Evolutionary conservation across 2,888 invertebrate species (phyloP).

Genomic region (Euspilapteryx auroguttella): DNA sequence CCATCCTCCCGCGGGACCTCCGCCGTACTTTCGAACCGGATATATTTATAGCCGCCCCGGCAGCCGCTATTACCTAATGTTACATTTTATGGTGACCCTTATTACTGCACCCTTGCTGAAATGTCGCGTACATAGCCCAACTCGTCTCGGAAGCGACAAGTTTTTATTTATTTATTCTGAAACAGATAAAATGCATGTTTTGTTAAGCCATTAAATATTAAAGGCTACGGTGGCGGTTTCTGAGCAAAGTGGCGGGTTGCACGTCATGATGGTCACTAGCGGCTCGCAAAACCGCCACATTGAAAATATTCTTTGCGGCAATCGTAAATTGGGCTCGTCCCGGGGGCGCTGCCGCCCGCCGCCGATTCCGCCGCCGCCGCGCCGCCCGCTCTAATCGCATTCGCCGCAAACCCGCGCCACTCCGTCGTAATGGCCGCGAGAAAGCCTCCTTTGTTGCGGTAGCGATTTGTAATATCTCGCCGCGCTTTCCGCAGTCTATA

Average conservation of each 20-base stretch:
- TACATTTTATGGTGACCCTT: conserved; percentile 59
- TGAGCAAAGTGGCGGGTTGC: neutral
- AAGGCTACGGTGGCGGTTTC: neutral
- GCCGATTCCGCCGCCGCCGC: conserved; percentile 12
- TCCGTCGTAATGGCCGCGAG: conserved; percentile 48
- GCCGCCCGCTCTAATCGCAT: conserved; percentile 40
- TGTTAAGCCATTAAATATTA: neutral
- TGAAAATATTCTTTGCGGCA: conserved; percentile 53
- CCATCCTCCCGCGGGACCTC: conserved; percentile 52
- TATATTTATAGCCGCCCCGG: conserved; percentile 60
- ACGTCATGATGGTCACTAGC: conserved; percentile 23
- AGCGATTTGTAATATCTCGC: conserved; percentile 55
- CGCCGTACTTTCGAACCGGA: conserved; percentile 54
- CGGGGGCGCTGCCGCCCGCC: conserved; percentile 17
- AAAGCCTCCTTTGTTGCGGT: conserved; percentile 56
- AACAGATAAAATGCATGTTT: neutral
- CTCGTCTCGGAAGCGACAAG: conserved; percentile 15
- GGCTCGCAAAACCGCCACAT: conserved; percentile 36
- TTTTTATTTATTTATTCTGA: conserved; percentile 23
- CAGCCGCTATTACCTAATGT: conserved; percentile 60
- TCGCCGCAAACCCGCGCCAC: conserved; percentile 19
- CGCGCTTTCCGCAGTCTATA: conserved; percentile 41
- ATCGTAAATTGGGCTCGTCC: conserved; percentile 39
- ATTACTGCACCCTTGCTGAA: conserved; percentile 45
- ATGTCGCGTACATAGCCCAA: conserved; percentile 24